Evolutionary conservation across 1,140 invertebrate species (phyloP).

Genomic region (Formica selysi): DNA sequence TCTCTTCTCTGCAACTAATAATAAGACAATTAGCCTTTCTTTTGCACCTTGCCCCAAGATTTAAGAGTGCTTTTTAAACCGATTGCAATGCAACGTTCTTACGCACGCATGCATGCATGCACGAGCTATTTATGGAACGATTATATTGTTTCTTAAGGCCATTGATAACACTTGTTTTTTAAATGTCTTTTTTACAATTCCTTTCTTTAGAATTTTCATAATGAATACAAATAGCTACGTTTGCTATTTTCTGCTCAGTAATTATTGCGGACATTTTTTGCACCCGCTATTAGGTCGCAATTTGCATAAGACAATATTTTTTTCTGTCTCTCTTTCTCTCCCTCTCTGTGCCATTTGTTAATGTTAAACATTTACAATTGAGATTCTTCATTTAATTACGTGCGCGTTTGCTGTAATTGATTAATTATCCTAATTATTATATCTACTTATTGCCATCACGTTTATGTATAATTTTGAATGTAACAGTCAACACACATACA

Average conservation of each 20-base stretch:
- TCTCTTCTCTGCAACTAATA: neutral
- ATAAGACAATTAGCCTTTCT: neutral
- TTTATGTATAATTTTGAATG: neutral
- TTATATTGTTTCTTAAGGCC: neutral
- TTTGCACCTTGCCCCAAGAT: neutral
- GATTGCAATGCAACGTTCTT: neutral
- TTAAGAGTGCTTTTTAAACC: neutral
- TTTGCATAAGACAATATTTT: slow-evolving; percentile 3
- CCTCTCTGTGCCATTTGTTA: too few species aligned
- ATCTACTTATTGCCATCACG: neutral
- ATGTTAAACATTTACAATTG: neutral
- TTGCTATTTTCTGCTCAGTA: neutral
- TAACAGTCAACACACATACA: neutral
- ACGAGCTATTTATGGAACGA: neutral
- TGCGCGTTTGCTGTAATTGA: neutral
- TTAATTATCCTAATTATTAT: neutral
- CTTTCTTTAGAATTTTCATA: neutral
- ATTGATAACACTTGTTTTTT: neutral
- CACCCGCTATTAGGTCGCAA: neutral
- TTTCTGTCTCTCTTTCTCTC: too few species aligned
- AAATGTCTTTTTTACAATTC: neutral
- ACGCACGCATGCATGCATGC: neutral
- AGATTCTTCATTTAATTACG: neutral
- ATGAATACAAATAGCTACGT: neutral
- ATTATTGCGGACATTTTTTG: neutral